Conservation (phyloP, 64 coral and sea anemone genomes). For the Orbicella faveolata region DNA sequence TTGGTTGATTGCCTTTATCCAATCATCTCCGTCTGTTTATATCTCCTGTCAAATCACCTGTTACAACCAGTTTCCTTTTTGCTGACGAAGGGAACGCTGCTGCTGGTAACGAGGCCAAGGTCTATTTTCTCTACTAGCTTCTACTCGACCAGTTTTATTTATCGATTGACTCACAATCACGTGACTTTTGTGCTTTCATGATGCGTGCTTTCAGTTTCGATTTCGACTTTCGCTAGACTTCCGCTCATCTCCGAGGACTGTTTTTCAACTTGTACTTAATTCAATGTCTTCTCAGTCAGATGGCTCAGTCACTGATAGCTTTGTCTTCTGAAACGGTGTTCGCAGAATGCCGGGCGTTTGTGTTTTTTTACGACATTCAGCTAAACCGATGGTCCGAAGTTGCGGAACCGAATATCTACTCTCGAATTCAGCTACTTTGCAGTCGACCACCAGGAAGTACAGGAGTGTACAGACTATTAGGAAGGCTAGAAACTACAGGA, state of each 20-base stretch:
- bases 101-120: too few species aligned
- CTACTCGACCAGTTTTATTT: too few species aligned
- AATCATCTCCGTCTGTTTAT: too few species aligned
- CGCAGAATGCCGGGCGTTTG: background rate
- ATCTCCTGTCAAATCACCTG: too few species aligned
- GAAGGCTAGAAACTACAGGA: background rate
- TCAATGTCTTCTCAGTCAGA: slow-evolving; percentile 11
- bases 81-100: too few species aligned
- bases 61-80: too few species aligned
- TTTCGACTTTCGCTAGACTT: background rate
- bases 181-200: too few species aligned
- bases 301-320: background rate
- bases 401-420: background rate
- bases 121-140: too few species aligned
- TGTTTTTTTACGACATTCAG: background rate
- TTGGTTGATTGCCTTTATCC: too few species aligned
- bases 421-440: background rate
- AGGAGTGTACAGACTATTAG: background rate
- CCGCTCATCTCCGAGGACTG: background rate
- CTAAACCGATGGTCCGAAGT: slow-evolving; percentile 20
- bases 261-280: background rate
- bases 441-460: background rate
- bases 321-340: background rate
- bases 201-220: background rate
- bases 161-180: too few species aligned